Percentiles rank a stretch among this genome's conserved stretches.
Evolutionary conservation across 2,113 vertebrate species (phyloP).

Genomic region (Gymnocephalus cernua): DNA sequence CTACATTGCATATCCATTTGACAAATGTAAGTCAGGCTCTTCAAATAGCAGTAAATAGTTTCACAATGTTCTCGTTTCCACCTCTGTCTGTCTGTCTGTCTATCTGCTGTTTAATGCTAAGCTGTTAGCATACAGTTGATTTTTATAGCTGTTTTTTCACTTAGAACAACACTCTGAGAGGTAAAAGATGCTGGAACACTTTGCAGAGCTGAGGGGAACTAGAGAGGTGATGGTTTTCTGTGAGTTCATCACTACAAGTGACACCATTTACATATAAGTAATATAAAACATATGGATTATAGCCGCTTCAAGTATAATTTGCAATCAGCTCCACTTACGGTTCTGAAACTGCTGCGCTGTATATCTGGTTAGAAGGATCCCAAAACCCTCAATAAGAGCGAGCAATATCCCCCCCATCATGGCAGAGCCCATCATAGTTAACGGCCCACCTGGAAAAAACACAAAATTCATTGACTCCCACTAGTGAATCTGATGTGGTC

Average conservation of each 20-base stretch:
- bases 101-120: not conserved
- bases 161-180: too few relatives aligned
- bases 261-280: too few relatives aligned
- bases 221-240: too few relatives aligned
- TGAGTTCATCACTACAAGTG: too few relatives aligned
- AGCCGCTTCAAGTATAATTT: not conserved
- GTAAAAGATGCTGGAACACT: too few relatives aligned
- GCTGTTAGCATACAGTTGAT: too few relatives aligned
- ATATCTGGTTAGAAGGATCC: conserved; percentile 91
- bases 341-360: conserved; percentile 93
- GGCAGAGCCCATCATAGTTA: conserved; percentile 92
- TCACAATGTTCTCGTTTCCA: not conserved
- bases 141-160: too few relatives aligned
- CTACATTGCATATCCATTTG: not conserved
- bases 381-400: conserved; percentile 91
- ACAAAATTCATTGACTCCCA: not conserved
- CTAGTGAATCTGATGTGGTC: not conserved
- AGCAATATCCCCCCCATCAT: conserved; percentile 93
- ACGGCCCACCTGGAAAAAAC: conserved; percentile 86
- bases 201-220: too few relatives aligned
- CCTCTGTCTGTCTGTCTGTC: not conserved
- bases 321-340: conserved; percentile 80
- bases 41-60: not conserved
- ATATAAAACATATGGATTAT: not conserved
- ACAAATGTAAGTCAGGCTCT: not conserved